phyloP scores from a whole-genome alignment of 2,797 vertebrate species.

The Antennarius maculatus region DNA sequence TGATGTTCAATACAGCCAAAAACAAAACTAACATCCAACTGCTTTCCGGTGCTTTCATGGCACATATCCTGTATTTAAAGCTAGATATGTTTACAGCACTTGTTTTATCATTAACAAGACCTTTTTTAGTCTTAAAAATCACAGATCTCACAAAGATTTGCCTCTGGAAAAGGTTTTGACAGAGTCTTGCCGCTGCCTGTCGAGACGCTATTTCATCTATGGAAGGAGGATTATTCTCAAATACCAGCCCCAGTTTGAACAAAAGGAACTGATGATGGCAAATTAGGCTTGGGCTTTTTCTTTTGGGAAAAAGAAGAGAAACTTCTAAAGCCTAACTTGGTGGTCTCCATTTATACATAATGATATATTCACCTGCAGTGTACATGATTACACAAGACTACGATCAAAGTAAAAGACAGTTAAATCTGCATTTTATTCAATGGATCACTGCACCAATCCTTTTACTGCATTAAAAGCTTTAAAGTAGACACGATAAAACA shows the following conservation, averaged over 20 bases:
- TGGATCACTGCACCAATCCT: slow-evolving; percentile 44
- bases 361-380: slow-evolving; percentile 74
- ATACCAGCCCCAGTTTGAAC: slow-evolving; percentile 85
- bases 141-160: slow-evolving; percentile 76
- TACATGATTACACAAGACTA: slow-evolving; percentile 67
- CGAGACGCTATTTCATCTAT: slow-evolving; percentile 82
- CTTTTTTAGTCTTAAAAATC: slow-evolving; percentile 71
- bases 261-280: slow-evolving; percentile 87
- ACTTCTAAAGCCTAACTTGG: slow-evolving; percentile 79
- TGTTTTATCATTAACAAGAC: slow-evolving; percentile 76
- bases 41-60: slow-evolving; percentile 40
- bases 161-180: slow-evolving; percentile 78
- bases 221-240: slow-evolving; percentile 87
- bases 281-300: slow-evolving; percentile 84
- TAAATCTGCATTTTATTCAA: slow-evolving; percentile 60
- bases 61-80: slow-evolving; percentile 53
- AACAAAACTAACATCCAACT: slow-evolving; percentile 24
- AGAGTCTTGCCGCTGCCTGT: slow-evolving; percentile 86
- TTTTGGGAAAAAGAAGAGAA: slow-evolving; percentile 75
- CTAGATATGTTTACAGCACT: slow-evolving; percentile 74
- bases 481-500: slow-evolving; percentile 56
- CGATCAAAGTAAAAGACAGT: slow-evolving; percentile 59
- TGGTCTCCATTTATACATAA: slow-evolving; percentile 82
- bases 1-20: slow-evolving; percentile 8
- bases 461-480: slow-evolving; percentile 58